phyloP scores from a whole-genome alignment of 2,888 invertebrate genomes.

The Octodonta nipae region DNA sequence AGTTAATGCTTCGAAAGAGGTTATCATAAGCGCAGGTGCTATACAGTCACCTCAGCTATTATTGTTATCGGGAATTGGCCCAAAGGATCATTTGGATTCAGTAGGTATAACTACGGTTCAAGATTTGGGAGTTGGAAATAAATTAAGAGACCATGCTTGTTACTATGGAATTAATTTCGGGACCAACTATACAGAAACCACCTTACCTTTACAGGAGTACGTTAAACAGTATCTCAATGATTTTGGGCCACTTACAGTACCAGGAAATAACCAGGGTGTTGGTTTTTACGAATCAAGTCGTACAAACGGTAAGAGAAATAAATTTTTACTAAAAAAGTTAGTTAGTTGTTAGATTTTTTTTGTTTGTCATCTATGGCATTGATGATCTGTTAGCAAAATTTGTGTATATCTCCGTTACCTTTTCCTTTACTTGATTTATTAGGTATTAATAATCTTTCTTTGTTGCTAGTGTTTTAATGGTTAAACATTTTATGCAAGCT shows the following conservation, averaged over 20 bases:
- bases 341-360: no score
- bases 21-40: constrained; percentile 63
- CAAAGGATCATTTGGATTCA: constrained; percentile 43
- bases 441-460: no score
- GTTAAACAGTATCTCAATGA: constrained; percentile 36
- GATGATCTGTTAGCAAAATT: no score
- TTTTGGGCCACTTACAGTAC: constrained; percentile 14
- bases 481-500: no score
- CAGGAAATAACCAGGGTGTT: constrained; percentile 18
- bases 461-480: no score
- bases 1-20: constrained; percentile 52
- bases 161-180: constrained; percentile 56
- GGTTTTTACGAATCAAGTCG: constrained; percentile 18
- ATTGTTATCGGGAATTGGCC: constrained; percentile 61
- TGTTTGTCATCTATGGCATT: no score
- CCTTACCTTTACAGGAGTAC: constrained; percentile 29
- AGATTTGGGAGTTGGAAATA: constrained; percentile 60
- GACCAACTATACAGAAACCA: constrained; percentile 43
- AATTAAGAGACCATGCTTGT: constrained; percentile 63
- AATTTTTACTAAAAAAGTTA: no score
- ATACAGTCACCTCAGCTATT: constrained; percentile 71
- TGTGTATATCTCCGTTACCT: no score
- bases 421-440: no score
- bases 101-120: constrained; percentile 46
- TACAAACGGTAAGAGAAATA: constrained; percentile 9